Evolutionary conservation across 1,140 invertebrate genomes (phyloP).

Genomic region (Eupristina koningsbergeri): DNA sequence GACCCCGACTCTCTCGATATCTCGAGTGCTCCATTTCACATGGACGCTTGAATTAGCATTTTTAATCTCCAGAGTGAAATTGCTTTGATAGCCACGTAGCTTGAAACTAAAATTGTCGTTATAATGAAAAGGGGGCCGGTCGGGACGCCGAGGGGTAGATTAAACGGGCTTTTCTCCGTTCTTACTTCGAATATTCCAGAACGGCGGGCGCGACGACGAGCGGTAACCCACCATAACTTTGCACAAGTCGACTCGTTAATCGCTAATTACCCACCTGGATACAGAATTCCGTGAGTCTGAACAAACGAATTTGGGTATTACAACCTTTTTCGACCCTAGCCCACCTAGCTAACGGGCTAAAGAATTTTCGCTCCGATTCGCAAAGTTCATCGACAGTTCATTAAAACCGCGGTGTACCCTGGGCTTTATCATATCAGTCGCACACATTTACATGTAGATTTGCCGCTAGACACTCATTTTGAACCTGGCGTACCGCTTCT

Average conservation of each 20-base stretch:
- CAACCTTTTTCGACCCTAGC: neutral
- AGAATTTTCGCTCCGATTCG: neutral
- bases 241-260: neutral
- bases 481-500: neutral
- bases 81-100: neutral
- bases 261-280: conserved; percentile 15
- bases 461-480: neutral
- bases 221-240: neutral
- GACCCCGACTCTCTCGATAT: neutral
- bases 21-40: neutral
- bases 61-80: conserved; percentile 4
- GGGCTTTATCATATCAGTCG: neutral
- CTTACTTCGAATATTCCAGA: conserved; percentile 14
- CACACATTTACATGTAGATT: neutral
- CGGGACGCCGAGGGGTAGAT: neutral
- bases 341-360: neutral
- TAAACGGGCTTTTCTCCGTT: neutral
- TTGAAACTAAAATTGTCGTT: conserved; percentile 18
- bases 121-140: neutral
- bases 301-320: conserved; percentile 3
- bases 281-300: neutral
- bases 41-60: conserved; percentile 10
- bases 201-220: neutral
- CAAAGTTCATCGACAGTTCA: neutral
- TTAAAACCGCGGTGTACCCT: neutral